Evolutionary conservation across 2,888 invertebrate species (phyloP), one percentile per base, ranked within the genome.

Genomic region (Agrochola lychnidis): DNA sequence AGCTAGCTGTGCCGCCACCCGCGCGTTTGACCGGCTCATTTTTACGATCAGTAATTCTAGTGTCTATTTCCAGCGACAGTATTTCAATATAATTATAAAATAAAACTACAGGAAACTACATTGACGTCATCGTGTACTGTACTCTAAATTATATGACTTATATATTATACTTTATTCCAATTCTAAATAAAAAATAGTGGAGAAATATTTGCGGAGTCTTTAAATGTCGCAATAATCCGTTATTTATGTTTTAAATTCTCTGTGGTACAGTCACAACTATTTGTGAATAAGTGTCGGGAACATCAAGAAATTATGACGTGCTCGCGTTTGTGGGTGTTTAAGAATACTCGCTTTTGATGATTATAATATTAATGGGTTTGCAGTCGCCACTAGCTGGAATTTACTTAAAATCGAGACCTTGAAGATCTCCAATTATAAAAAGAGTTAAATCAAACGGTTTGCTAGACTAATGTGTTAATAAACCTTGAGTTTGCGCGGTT

Each of bases 221-320:
- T 89, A 90, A 91, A 91, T 89, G 94, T 93, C 92, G 91, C 87
- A 88, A 90, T 92, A 90, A 90, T 86, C 78, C 72, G 90, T 92
- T 93, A 94, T 94, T 94, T 94, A 93, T 91, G 92, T 89, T 88
- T 86, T 77, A 74, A 79, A 84, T 87, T 81, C 77, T 19, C 30
- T 79, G 84, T 1, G 81, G 83, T 16, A 64, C 63, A 78, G 85
- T 86, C 87, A 84, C 83, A 86, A 84, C 87, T 90, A 90, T 91
- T 89, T 90, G 84, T 79, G 81, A 86, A 68, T 59, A 80, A 86
- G 82, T 84, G 82, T 86, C 84, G 86, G 86, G 81, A 87, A 88
- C 85, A 84, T 89, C 86, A 83, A 81, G 88, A 88, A 88, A 88
- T 88, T 89, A 90, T 90, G 86, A 91, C 85, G 82, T 73, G 85